Evolutionary conservation across 2,797 vertebrate genomes (phyloP), one percentile per base, ranked within the genome.

Genomic region (Aselliscus stoliczkanus): DNA sequence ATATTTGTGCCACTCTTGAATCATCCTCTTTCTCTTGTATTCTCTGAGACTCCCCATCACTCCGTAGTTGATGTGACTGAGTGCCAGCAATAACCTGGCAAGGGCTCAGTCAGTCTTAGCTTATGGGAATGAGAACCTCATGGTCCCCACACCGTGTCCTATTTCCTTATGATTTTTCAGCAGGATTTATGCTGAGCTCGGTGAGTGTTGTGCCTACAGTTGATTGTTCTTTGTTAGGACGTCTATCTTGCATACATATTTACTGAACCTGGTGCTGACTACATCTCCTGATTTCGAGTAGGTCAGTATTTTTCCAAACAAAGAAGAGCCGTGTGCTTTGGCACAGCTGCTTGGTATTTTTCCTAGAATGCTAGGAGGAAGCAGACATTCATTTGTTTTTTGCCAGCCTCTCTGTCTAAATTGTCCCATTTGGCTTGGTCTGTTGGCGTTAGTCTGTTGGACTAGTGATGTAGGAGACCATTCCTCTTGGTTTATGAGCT

Each of bases 321-420:
- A 97, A 97, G 97, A 76, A 65, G 60, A 97, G 62, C 91, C 54
- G 65, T 42, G 2, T 72, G 56, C 73, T 29, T 90, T 95, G 96
- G 93, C 86, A 44, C 70, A 88, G 85, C 83, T 92, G 92, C 86
- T 94, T 89, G 86, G 60, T 91, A n/a, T 52, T 92, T 92, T 94
- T 91, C 93, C 88, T 96, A 94, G 85, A 80, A 73, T 64, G 82
- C 79, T 86, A 76, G 88, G 89, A 96, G 83, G 52, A 65, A 91
- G 86, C 88, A 88, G 87, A 70, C 75, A 92, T 77, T 93, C 34
- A 70, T 67, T 94, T 89, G 60, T 27, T 54, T 89, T 86, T 94
- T 69, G 70, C 88, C 77, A 95, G 82, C 82, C 75, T 96, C 75
- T 96, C 87, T 70, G 58, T 97, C 90, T 97, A 88, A 94, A 94